phyloP scores from a whole-genome alignment of 1,140 invertebrate genomes.

The Macrosteles quadrilineatus region DNA sequence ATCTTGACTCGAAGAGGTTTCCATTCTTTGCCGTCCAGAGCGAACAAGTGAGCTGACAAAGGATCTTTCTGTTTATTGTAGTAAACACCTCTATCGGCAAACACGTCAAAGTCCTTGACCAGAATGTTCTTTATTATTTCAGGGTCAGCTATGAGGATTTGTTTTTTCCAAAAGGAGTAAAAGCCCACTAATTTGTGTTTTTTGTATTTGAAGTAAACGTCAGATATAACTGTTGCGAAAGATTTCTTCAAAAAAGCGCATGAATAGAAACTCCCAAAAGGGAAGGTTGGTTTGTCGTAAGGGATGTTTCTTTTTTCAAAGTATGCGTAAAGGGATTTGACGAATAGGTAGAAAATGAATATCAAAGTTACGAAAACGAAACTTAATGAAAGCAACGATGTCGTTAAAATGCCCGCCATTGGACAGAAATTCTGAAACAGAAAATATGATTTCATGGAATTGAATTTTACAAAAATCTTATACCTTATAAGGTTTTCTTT shows the following conservation, averaged over 20 bases:
- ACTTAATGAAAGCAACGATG: neutral
- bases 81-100: constrained; percentile 53
- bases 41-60: constrained; percentile 54
- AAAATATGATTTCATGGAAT: too few species aligned
- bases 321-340: neutral
- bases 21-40: constrained; percentile 57
- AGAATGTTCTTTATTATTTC: constrained; percentile 54
- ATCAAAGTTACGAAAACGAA: neutral
- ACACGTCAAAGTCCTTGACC: constrained; percentile 58
- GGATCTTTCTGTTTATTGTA: constrained; percentile 53
- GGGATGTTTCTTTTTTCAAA: constrained; percentile 35
- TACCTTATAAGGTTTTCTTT: too few species aligned
- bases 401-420: neutral
- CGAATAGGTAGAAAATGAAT: neutral
- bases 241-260: neutral
- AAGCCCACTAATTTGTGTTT: neutral
- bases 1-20: constrained; percentile 58
- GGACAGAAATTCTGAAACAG: neutral
- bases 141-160: constrained; percentile 39
- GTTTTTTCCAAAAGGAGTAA: constrained; percentile 8
- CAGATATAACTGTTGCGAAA: neutral
- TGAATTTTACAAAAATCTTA: too few species aligned
- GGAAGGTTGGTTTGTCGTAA: constrained; percentile 24
- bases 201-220: neutral
- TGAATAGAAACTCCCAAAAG: constrained; percentile 35